Evolutionary conservation across 2,797 vertebrate genomes (phyloP), one percentile per base, ranked within the genome.

Genomic region (Amniataba percoides): DNA sequence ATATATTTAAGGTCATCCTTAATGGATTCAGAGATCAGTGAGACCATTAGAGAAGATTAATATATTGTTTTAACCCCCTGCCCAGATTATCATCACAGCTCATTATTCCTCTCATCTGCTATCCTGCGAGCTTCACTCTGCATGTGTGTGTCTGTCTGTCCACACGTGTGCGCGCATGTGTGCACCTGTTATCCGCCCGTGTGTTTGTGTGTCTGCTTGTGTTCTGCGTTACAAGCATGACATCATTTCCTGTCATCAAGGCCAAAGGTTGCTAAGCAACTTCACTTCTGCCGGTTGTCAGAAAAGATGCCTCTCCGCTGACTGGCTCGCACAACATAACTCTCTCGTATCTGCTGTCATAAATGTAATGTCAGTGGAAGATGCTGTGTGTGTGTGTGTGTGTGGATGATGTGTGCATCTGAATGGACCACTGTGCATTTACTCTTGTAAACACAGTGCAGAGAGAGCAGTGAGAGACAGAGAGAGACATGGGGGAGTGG

Each of bases 211-310:
- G 77, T 81, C 72, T 78, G 67, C 58, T 61, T 80, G 43, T 87
- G 77, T 88, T 84, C 83, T 79, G 59, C 85, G 77, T 72, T 25
- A 58, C 56, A 79, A 69, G 73, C 45, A 4, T 88, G 76, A 82
- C 88, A 91, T 93, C 74, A 90, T 89, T 93, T 94, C 81, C 90
- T 89, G 84, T 91, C 87, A 85, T 87, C 91, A 86, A 95, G 94
- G 94, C 93, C 92, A 95, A 94, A 95, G 93, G 94, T 95, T 95
- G 94, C 95, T 94, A 84, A 88, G 94, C 94, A 95, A 95, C 95
- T 90, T 94, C 87, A 87, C 77, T 92, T 85, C 68, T 76, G 80
- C 75, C 58, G 57, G 81, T 77, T 88, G 92, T 90, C 81, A 85
- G 76, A 90, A 86, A 91, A 88, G 87, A 88, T 89, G 84, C 78